Base-by-base conservation (phyloP, 2,888 invertebrate species). In the Rapana venosa region DNA sequence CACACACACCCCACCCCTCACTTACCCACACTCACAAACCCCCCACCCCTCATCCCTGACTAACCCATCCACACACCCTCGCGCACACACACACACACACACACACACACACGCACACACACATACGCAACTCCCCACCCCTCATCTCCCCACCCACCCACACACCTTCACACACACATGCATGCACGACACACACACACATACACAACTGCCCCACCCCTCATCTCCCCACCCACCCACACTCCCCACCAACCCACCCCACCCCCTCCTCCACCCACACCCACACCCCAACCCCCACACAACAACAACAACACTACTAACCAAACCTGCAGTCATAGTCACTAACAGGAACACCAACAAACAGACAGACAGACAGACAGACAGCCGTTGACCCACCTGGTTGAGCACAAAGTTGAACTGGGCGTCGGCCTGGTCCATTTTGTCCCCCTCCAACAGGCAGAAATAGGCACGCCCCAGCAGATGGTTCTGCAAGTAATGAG, bases 391-490 rank as follows among this genome's bases (percentile, higher is more conserved):
- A n/a, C 88, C 90, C 92, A 96, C 96, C 95, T 96, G 96, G 96
- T 99, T 99, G 66, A 99, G 97, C 0, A 99, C 99, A 96, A 99
- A 99, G 97, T 99, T 99, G 96, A 99, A 99, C 96, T 99, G 99
- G 0, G 99, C 98, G 97, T 99, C 99, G 0, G 99, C 99, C 96
- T 99, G 99, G 92, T 99, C 99, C 98, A 99, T 98, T 97, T 99
- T 99, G 95, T 99, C 99, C 0, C 99, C 99, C 97, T 99, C 99
- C 70, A 99, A 97, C 17, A 99, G 97, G 95, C 99, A 99, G 96
- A 99, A 99, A 96, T 99, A 99, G 5, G 99, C 99, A 94, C 99
- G 97, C 0, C 99, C 99, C 93, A 99, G 97, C 92, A 99, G 97
- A 97, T 99, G 99, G 96, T 99, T 99, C 98, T 98, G 95, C 89